Base-by-base conservation (phyloP, 2,888 invertebrate species). In the Portevinia maculata region DNA sequence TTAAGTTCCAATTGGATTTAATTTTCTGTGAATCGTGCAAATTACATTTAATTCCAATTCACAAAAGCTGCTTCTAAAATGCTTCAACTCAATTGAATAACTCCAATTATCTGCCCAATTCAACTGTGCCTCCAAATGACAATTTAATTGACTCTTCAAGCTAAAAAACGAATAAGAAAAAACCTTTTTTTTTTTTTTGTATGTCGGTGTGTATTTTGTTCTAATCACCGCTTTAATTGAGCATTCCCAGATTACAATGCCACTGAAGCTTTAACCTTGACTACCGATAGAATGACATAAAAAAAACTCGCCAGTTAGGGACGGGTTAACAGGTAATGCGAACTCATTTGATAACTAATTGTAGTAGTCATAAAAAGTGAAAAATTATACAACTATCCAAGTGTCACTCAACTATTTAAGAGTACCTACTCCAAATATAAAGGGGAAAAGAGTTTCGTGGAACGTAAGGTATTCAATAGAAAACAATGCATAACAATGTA, bases 91-190 rank as follows among this genome's bases (percentile, higher is more conserved):
- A 28, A 53, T 53, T 46, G 34, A 46, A 52, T 34, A 44, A 37
- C 50, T 62, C 17, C 28, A 73, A 73, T 73, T 73, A 53, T 11
- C 19, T 37, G 24, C 19, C 34, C 46, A 53, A 73, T 53, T 62
- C 46, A 8, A 39, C 34, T 17, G 46, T 15, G 11, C 24, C 24
- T 24, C 15, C 24, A 48, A 62, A 62, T 37, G 46, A 24, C 5
- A 13, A 48, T 50, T 62, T 62, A 62, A 62, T 62, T 62, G 62
- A 62, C 34, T n/a, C 19, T 19, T 11, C 15, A 28, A 55, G 11
- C n/a, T 11, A 8, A 19, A 44, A 7, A 55, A 48, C 13, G 19
- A 19, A 19, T 44, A 46, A n/a, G n/a, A 13, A 13, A 34, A 3
- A 21, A 8, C 44, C 17, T 60, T 17, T 41, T 30, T 7, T 17